Percentiles rank a stretch among this genome's conserved stretches.
Evolutionary conservation across 2,888 invertebrate species (phyloP).

Genomic region (Caenorhabditis sinica): DNA sequence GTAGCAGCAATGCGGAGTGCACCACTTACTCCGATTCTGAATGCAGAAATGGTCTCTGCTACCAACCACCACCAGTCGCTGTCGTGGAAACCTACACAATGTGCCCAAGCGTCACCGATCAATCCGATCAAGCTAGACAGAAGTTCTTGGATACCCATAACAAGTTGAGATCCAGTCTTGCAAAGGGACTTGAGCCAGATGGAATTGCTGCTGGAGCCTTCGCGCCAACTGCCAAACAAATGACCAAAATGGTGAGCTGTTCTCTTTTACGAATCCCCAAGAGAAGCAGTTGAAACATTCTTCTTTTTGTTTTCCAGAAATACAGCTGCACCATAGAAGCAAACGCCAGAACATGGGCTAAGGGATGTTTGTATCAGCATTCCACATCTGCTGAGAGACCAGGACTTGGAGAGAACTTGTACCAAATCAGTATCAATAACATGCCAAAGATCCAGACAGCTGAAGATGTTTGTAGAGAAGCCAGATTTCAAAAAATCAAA

Average conservation of each 20-base stretch:
- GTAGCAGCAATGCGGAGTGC: conserved; percentile 60
- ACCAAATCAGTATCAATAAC: conserved; percentile 51
- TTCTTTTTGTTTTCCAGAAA: conserved; percentile 28
- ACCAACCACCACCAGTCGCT: conserved; percentile 40
- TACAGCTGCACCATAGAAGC: conserved; percentile 66
- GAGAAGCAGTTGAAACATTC: background rate
- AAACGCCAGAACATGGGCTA: conserved; percentile 68
- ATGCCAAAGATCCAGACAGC: conserved; percentile 50
- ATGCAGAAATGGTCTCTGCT: conserved; percentile 67
- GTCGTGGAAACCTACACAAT: conserved; percentile 58
- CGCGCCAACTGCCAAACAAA: conserved; percentile 63
- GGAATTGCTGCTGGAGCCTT: conserved; percentile 59
- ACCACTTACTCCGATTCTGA: conserved; percentile 54
- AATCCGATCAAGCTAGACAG: conserved; percentile 54
- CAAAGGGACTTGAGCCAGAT: conserved; percentile 65
- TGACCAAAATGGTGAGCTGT: conserved; percentile 46
- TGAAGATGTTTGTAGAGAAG: conserved; percentile 26
- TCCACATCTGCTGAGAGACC: conserved; percentile 53
- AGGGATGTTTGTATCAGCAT: conserved; percentile 63
- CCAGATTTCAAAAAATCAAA: background rate
- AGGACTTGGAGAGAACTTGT: conserved; percentile 71
- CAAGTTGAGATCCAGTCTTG: conserved; percentile 53
- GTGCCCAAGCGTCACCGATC: conserved; percentile 56
- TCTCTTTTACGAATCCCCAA: background rate
- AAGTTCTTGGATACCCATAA: conserved; percentile 57